A percentile compares a stretch with the other conserved stretches of the same genome.
Evolutionary conservation across 2,888 invertebrate species (phyloP).

Genomic region (Gasteruption jaculator): DNA sequence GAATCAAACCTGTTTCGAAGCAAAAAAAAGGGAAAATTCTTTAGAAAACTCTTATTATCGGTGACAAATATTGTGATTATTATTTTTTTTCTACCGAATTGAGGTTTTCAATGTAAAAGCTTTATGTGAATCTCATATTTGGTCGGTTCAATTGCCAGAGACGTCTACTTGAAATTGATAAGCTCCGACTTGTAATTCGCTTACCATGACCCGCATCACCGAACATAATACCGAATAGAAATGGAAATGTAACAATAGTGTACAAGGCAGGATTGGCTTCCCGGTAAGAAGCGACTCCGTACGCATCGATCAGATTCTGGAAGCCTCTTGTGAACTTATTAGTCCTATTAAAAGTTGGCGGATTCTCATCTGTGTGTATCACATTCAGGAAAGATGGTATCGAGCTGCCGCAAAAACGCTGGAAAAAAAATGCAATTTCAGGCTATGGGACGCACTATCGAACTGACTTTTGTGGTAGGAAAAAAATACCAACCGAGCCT

Average conservation of each 20-base stretch:
- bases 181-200: no score
- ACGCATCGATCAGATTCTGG: slow-evolving; percentile 89
- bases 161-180: no score
- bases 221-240: slow-evolving; percentile 95
- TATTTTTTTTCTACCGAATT: not conserved
- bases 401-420: slow-evolving; percentile 75
- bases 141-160: not conserved
- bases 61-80: not conserved
- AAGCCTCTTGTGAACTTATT: slow-evolving; percentile 92
- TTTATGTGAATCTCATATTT: not conserved
- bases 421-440: slow-evolving; percentile 26
- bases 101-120: not conserved
- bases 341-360: slow-evolving; percentile 88
- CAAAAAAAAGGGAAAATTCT: slow-evolving; percentile 22
- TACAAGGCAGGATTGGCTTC: slow-evolving; percentile 84
- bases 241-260: slow-evolving; percentile 89
- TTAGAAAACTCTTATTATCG: not conserved
- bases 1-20: slow-evolving; percentile 68
- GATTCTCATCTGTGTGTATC: slow-evolving; percentile 73
- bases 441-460: slow-evolving; percentile 2
- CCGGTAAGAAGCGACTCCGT: slow-evolving; percentile 87
- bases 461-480: not conserved
- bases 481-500: slow-evolving; percentile 72
- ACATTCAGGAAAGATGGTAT: slow-evolving; percentile 91
- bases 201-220: slow-evolving; percentile 85